A percentile compares a stretch with the other conserved stretches of the same genome.
phyloP scores from a whole-genome alignment of 2,888 invertebrate species.

The Rhamnusium bicolor region DNA sequence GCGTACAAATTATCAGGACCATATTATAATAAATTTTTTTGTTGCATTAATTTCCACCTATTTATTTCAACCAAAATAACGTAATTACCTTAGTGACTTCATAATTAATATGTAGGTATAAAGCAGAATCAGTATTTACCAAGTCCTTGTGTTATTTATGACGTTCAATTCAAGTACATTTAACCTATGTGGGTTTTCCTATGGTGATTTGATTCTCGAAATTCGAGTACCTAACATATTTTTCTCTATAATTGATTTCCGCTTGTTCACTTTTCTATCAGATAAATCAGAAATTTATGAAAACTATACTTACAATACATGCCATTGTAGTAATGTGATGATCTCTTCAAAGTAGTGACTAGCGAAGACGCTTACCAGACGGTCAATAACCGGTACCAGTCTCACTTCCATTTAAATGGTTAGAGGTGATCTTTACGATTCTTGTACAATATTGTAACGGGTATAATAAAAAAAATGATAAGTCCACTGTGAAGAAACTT shows the following conservation, averaged over 20 bases:
- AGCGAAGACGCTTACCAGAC: no score
- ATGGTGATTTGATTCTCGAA: background rate
- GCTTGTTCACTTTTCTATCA: background rate
- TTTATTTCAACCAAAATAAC: slow-evolving; percentile 14
- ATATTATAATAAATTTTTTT: slow-evolving; percentile 26
- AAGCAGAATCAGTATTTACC: slow-evolving; percentile 2
- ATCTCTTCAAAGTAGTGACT: no score
- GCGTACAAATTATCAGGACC: slow-evolving; percentile 15
- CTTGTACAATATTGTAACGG: no score
- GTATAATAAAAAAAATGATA: no score
- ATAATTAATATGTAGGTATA: slow-evolving; percentile 26
- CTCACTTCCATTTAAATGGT: no score
- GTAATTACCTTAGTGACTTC: slow-evolving; percentile 23
- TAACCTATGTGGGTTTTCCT: background rate
- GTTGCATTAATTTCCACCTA: slow-evolving; percentile 31
- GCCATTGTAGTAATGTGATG: no score
- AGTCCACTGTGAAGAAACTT: no score
- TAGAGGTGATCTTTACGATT: no score
- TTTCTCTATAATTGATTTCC: background rate
- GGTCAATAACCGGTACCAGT: no score
- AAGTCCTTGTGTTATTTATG: background rate
- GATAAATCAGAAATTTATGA: no score
- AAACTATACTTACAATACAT: no score
- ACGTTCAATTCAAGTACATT: background rate
- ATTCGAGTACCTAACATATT: background rate